These are phyloP conservation scores for Drepana falcataria DNA, from an alignment of 2,888 invertebrate genomes.

Conservation along the genomic window DNA sequence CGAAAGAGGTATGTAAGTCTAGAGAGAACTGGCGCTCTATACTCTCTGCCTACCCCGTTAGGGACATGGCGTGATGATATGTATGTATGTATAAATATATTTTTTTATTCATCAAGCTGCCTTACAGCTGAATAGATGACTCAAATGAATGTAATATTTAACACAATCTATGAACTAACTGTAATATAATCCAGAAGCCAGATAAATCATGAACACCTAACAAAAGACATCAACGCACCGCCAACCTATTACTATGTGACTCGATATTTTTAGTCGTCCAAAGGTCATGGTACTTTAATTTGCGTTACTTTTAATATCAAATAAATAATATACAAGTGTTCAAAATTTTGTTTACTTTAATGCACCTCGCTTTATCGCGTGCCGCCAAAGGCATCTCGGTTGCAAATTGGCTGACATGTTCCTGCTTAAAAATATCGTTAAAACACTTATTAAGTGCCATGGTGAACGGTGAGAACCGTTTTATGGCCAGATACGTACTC, in stretches of 20 bases:
- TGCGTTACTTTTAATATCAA: not conserved
- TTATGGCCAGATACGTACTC: not conserved
- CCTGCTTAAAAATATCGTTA: constrained; percentile 12
- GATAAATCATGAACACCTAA: not conserved
- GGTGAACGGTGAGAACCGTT: not conserved
- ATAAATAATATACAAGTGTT: not conserved
- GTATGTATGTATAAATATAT: too few relatives aligned
- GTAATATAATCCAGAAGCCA: too few relatives aligned
- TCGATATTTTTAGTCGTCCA: not conserved
- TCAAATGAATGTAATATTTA: too few relatives aligned
- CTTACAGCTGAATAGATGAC: too few relatives aligned
- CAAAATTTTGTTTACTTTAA: constrained; percentile 1
- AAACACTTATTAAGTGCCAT: not conserved
- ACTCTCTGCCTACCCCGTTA: too few relatives aligned
- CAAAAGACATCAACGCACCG: not conserved
- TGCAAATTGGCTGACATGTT: constrained; percentile 39
- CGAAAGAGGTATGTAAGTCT: too few relatives aligned
- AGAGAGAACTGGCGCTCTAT: too few relatives aligned
- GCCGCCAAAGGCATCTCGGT: constrained; percentile 33
- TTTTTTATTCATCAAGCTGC: too few relatives aligned
- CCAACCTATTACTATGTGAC: not conserved
- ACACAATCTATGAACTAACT: too few relatives aligned
- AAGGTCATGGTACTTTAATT: not conserved
- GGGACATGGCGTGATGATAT: too few relatives aligned
- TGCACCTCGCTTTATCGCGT: not conserved